Evolutionary conservation across 2,113 vertebrate species (phyloP).

Genomic region (Orthochromis indermauri): DNA sequence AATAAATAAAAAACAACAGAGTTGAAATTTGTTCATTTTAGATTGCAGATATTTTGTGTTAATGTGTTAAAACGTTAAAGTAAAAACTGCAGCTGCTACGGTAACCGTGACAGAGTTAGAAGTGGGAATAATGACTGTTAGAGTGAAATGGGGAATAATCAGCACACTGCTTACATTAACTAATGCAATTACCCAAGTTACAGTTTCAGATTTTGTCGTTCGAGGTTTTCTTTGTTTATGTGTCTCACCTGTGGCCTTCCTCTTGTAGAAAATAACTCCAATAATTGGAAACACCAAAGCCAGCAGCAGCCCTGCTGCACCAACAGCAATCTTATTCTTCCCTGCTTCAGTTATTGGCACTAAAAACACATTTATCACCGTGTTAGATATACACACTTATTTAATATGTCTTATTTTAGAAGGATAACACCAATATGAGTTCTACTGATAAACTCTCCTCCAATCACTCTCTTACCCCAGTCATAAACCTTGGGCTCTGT

Average conservation of each 20-base stretch:
- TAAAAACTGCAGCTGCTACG: not conserved
- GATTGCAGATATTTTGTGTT: not conserved
- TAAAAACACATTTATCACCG: not conserved
- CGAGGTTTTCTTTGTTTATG: not conserved
- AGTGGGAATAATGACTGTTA: not conserved
- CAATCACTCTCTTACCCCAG: slow-evolving; percentile 26
- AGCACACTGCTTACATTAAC: not conserved
- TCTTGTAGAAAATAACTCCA: slow-evolving; percentile 49
- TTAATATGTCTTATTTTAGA: not conserved
- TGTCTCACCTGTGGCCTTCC: slow-evolving; percentile 1
- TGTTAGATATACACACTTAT: not conserved
- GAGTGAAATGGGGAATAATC: not conserved
- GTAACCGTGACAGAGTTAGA: not conserved
- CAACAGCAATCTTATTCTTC: slow-evolving; percentile 29
- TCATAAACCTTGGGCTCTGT: not conserved
- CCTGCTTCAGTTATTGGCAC: not conserved
- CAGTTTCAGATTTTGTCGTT: not conserved
- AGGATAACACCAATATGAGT: not conserved
- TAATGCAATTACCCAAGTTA: not conserved
- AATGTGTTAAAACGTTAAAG: not conserved
- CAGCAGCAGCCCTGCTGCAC: slow-evolving; percentile 37
- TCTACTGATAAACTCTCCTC: not conserved
- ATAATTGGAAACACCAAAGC: slow-evolving; percentile 27
- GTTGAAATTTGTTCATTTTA: not conserved
- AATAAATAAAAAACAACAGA: not conserved